Conservation (phyloP, 2,888 invertebrate species). For the Drosophila fungiperda region DNA sequence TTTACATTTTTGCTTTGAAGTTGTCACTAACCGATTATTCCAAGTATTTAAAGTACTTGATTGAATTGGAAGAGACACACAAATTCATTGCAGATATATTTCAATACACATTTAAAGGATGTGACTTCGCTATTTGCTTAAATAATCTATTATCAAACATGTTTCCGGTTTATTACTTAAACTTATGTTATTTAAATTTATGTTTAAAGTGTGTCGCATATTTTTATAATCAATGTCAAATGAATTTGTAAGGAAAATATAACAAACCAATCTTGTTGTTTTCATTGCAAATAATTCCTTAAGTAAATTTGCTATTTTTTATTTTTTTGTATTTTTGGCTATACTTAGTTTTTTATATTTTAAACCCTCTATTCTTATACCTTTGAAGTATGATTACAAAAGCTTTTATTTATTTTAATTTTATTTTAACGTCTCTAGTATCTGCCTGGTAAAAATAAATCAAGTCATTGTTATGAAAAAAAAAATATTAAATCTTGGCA, state of each 20-base stretch:
- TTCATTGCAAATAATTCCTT: not conserved
- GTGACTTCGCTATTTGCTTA: not conserved
- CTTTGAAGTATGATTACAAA: not conserved
- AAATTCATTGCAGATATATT: not conserved
- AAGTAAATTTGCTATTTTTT: not conserved
- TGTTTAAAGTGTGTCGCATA: not conserved
- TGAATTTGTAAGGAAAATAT: not conserved
- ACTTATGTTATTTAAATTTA: not conserved
- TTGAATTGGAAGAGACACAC: not conserved
- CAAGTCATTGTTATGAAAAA: constrained; percentile 14
- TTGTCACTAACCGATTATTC: constrained; percentile 21
- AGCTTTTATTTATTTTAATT: not conserved
- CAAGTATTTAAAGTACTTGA: constrained; percentile 21
- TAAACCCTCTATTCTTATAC: not conserved
- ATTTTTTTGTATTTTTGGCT: not conserved
- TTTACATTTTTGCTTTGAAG: constrained; percentile 44
- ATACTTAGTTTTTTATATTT: not conserved
- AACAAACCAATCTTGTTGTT: rapidly evolving
- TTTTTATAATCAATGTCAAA: not conserved
- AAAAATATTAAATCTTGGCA: constrained; percentile 2
- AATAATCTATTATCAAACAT: not conserved
- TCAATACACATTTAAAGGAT: not conserved
- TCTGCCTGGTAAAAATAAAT: constrained; percentile 26
- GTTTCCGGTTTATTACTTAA: not conserved
- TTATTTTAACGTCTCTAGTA: not conserved